Evolutionary conservation across 2,797 vertebrate genomes (phyloP).

Genomic region (Crocodylus rhombifer): DNA sequence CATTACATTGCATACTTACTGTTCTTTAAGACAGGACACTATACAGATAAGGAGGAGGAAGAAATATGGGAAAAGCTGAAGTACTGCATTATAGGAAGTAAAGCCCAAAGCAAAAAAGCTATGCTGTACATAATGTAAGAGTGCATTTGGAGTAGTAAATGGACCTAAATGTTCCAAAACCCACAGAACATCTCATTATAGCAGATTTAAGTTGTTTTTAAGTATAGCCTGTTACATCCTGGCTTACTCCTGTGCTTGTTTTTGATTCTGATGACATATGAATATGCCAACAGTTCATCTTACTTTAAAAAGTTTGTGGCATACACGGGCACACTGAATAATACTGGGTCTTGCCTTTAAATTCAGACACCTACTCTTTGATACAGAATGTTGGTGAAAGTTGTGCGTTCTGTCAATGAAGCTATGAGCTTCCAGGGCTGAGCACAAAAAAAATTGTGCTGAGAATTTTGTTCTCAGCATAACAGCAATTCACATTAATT

Average conservation of each 20-base stretch:
- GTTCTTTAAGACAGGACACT: slow-evolving; percentile 46
- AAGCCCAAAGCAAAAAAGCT: slow-evolving; percentile 81
- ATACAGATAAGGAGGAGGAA: slow-evolving; percentile 41
- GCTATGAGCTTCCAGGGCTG: slow-evolving; percentile 50
- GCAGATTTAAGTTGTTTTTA: slow-evolving; percentile 29
- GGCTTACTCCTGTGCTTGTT: slow-evolving; percentile 80
- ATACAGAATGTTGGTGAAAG: neutral
- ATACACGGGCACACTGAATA: slow-evolving; percentile 38
- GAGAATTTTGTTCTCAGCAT: slow-evolving; percentile 55
- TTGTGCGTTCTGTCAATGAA: slow-evolving; percentile 29
- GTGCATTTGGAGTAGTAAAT: slow-evolving; percentile 72
- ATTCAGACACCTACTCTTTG: slow-evolving; percentile 20
- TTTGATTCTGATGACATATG: slow-evolving; percentile 73
- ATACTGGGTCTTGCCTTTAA: slow-evolving; percentile 47
- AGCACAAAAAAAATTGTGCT: slow-evolving; percentile 68
- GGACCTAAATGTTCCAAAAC: slow-evolving; percentile 67
- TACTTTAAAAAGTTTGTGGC: slow-evolving; percentile 27
- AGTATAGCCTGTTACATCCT: slow-evolving; percentile 61
- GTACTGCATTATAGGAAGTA: slow-evolving; percentile 69
- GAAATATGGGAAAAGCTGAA: slow-evolving; percentile 64
- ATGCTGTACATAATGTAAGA: slow-evolving; percentile 80
- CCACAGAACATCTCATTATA: slow-evolving; percentile 43
- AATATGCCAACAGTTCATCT: slow-evolving; percentile 69
- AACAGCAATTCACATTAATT: slow-evolving; percentile 44
- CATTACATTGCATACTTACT: slow-evolving; percentile 38